Percentiles rank a stretch among this genome's conserved stretches.
phyloP scores from a whole-genome alignment of 1,140 invertebrate species.

The Neodiprion pinetum region DNA sequence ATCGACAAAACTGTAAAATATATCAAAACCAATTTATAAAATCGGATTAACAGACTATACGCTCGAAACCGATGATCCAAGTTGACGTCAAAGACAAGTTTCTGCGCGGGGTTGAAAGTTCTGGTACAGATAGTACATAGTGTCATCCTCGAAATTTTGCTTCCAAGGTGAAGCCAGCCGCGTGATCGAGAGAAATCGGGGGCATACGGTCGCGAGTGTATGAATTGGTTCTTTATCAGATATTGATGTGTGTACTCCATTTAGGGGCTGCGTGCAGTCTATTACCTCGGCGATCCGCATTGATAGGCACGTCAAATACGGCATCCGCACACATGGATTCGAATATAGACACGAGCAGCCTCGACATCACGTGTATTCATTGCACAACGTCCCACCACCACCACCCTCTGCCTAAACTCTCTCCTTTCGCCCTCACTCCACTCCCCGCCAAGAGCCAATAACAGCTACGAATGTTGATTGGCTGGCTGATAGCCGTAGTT shows the following conservation, averaged over 20 bases:
- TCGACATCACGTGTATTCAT: slow-evolving; percentile 17
- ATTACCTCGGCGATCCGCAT: slow-evolving; percentile 50
- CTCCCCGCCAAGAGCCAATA: slow-evolving; percentile 12
- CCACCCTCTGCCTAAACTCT: slow-evolving; percentile 43
- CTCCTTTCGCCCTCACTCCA: slow-evolving; percentile 22
- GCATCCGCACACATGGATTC: slow-evolving; percentile 48
- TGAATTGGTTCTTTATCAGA: slow-evolving; percentile 48
- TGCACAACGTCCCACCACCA: too few relatives aligned
- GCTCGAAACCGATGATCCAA: too few relatives aligned
- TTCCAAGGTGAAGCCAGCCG: too few relatives aligned
- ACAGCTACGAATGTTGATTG: too few relatives aligned
- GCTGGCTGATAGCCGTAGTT: too few relatives aligned
- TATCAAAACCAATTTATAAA: too few relatives aligned
- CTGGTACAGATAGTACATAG: too few relatives aligned
- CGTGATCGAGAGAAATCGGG: slow-evolving; percentile 4
- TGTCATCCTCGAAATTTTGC: too few relatives aligned
- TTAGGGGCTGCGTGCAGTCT: slow-evolving; percentile 49
- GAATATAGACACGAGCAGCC: slow-evolving; percentile 21
- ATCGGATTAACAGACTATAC: too few relatives aligned
- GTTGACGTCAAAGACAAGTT: too few relatives aligned
- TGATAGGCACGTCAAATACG: slow-evolving; percentile 59
- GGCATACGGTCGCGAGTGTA: slow-evolving; percentile 35
- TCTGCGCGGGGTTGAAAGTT: too few relatives aligned
- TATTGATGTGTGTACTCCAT: slow-evolving; percentile 50
- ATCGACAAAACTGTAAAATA: too few relatives aligned